phyloP scores from a whole-genome alignment of 2,888 invertebrate genomes.

The Neoitamus cyanurus region DNA sequence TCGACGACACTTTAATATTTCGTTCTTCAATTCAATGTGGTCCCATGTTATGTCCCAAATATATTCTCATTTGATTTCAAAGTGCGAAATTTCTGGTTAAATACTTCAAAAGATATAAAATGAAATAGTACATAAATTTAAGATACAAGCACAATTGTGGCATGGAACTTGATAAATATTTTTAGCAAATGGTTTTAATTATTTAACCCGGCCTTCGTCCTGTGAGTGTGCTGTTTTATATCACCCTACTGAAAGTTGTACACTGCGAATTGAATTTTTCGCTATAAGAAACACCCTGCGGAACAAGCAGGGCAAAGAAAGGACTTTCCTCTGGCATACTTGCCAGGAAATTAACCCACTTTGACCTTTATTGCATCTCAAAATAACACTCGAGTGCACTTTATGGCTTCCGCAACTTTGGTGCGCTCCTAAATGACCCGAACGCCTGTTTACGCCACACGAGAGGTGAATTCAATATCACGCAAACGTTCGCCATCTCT shows the following conservation, averaged over 20 bases:
- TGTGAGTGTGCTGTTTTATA: background rate
- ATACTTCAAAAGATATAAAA: no score
- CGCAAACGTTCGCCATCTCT: background rate
- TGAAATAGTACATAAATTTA: no score
- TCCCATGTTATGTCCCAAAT: no score
- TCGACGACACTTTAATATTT: no score
- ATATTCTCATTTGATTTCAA: no score
- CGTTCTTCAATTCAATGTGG: no score
- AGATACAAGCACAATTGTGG: no score
- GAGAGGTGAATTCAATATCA: background rate
- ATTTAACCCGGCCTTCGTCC: no score
- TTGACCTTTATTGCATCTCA: constrained; percentile 43
- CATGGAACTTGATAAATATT: no score
- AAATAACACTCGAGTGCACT: constrained; percentile 49
- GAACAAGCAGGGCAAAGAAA: background rate
- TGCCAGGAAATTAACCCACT: constrained; percentile 10
- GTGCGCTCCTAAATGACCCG: background rate
- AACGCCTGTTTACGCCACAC: background rate
- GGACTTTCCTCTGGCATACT: background rate
- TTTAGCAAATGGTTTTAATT: no score
- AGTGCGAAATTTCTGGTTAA: no score
- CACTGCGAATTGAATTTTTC: background rate
- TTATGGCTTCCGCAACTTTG: constrained; percentile 27
- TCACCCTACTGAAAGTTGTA: background rate
- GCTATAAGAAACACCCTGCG: background rate